These are phyloP conservation scores for Sander lucioperca DNA, from an alignment of 2,113 vertebrate species.

Conservation along the genomic window DNA sequence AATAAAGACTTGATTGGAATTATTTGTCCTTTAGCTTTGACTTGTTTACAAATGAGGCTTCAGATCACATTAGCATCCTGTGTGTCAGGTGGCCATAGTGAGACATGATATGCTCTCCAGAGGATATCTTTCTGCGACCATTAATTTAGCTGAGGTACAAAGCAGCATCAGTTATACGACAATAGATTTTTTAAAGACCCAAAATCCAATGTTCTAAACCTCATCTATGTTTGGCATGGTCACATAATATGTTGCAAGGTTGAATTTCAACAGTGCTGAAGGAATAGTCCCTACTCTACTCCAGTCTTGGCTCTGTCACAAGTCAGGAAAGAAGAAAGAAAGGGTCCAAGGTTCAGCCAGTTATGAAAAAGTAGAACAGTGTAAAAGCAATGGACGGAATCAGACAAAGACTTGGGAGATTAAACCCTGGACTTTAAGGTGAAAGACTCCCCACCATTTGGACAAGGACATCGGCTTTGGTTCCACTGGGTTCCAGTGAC, in stretches of 20 bases:
- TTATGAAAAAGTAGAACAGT: constrained; percentile 54
- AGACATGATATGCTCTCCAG: constrained; percentile 10
- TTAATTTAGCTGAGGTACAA: constrained; percentile 16
- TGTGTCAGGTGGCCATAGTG: constrained; percentile 30
- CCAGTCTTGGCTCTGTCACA: not conserved
- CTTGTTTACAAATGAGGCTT: constrained; percentile 71
- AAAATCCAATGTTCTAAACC: not conserved
- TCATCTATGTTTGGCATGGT: not conserved
- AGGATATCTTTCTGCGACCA: constrained; percentile 18
- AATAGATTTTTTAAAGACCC: not conserved
- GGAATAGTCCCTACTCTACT: not conserved
- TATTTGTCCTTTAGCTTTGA: constrained; percentile 65
- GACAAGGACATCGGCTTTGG: constrained; percentile 80
- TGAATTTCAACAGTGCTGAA: constrained; percentile 6
- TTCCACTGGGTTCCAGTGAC: constrained; percentile 80
- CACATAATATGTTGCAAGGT: constrained; percentile 1
- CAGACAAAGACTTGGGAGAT: constrained; percentile 57
- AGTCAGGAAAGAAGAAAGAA: constrained; percentile 21
- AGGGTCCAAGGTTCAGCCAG: constrained; percentile 23
- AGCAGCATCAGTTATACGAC: not conserved
- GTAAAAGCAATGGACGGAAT: constrained; percentile 40
- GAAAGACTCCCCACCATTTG: constrained; percentile 69
- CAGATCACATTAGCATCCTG: constrained; percentile 38
- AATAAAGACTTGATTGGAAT: constrained; percentile 69
- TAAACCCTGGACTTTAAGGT: constrained; percentile 58